Conservation (phyloP, 2,888 invertebrate species). For the Amphipoea lucens region DNA sequence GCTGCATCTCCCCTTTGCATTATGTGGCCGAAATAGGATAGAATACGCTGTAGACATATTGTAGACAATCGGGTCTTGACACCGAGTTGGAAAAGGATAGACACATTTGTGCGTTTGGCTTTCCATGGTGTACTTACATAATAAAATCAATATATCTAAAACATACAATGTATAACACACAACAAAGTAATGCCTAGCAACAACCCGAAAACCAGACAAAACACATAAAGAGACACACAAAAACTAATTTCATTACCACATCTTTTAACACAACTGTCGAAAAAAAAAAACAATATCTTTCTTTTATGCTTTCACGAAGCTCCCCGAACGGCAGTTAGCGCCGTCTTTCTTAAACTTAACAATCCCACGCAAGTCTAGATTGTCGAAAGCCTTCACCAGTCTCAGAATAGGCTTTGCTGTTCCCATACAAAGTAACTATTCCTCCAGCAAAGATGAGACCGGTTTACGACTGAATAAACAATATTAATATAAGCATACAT, state of each 20-base stretch:
- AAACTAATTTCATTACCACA: slow-evolving; percentile 40
- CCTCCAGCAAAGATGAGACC: slow-evolving; percentile 65
- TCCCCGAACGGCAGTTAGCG: slow-evolving; percentile 45
- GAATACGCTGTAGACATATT: too few species aligned
- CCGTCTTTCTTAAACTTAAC: slow-evolving; percentile 49
- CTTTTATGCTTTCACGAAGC: slow-evolving; percentile 39
- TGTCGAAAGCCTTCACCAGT: slow-evolving; percentile 26
- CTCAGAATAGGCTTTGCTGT: slow-evolving; percentile 44
- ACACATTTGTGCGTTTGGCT: too few species aligned
- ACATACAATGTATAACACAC: too few species aligned
- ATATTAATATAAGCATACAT: slow-evolving; percentile 85
- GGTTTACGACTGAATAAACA: slow-evolving; percentile 81
- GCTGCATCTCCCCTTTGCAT: too few species aligned
- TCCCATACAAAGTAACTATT: slow-evolving; percentile 63
- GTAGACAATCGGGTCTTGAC: too few species aligned
- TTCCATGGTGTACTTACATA: too few species aligned
- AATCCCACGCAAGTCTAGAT: slow-evolving; percentile 37
- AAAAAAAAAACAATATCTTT: slow-evolving; percentile 53
- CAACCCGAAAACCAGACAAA: neutral
- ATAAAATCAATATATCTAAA: too few species aligned
- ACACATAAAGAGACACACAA: slow-evolving; percentile 15
- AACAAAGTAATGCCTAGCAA: too few species aligned
- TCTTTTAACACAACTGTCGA: slow-evolving; percentile 24
- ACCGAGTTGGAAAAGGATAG: too few species aligned
- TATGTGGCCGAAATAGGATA: too few species aligned